These are phyloP conservation scores for Drosophila parvula DNA, from an alignment of 1,140 invertebrate genomes.

Conservation along the genomic window DNA sequence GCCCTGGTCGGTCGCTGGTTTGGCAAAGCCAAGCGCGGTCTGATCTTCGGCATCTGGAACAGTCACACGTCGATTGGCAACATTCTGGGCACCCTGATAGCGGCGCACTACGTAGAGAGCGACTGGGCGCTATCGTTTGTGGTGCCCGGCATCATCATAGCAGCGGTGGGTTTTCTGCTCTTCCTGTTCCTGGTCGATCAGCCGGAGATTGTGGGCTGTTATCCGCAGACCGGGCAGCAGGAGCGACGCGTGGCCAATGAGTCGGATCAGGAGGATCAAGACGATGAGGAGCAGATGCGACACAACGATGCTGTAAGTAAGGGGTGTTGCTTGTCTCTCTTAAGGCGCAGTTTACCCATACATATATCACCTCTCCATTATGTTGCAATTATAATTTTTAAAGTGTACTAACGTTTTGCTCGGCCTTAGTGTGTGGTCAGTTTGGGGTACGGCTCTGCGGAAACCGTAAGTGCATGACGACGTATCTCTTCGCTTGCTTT, in stretches of 20 bases:
- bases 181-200: slow-evolving; percentile 94
- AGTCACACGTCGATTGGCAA: slow-evolving; percentile 98
- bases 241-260: slow-evolving; percentile 63
- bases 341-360: neutral
- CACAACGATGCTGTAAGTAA: slow-evolving; percentile 70
- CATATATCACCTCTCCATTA: slow-evolving; percentile 6
- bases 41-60: slow-evolving; percentile 98
- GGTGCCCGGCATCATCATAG: slow-evolving; percentile 95
- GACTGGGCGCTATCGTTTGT: slow-evolving; percentile 97
- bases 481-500: slow-evolving; percentile 5
- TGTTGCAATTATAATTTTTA: slow-evolving; percentile 32
- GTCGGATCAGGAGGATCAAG: slow-evolving; percentile 68
- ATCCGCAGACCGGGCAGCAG: slow-evolving; percentile 71
- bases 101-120: slow-evolving; percentile 92
- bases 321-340: neutral
- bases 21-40: slow-evolving; percentile 94
- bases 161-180: slow-evolving; percentile 89
- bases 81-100: slow-evolving; percentile 94
- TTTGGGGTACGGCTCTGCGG: slow-evolving; percentile 28
- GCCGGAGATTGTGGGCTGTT: slow-evolving; percentile 90
- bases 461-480: slow-evolving; percentile 64
- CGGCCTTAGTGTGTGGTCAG: slow-evolving; percentile 41
- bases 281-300: slow-evolving; percentile 51
- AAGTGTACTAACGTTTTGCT: slow-evolving; percentile 20
- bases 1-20: slow-evolving; percentile 98